Conservation (phyloP, 92 coral and sea anemone genomes). For the Virgularia gustaviana region DNA sequence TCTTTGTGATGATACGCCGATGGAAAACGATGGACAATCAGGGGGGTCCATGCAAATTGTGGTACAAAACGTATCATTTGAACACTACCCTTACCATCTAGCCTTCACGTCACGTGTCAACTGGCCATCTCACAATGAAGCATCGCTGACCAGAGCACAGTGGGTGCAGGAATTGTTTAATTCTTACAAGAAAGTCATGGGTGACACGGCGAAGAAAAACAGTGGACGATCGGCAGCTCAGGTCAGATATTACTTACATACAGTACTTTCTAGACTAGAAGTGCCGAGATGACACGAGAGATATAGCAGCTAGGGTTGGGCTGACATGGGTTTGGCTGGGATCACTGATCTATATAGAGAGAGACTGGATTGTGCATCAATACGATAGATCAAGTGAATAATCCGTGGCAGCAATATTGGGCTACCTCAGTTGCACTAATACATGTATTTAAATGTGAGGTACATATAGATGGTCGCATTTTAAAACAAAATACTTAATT, state of each 20-base stretch:
- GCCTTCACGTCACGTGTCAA: constrained; percentile 88
- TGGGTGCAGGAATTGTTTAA: constrained; percentile 87
- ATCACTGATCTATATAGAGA: neutral
- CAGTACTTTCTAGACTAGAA: neutral
- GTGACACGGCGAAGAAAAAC: constrained; percentile 15
- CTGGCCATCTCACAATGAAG: constrained; percentile 96
- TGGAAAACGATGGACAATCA: constrained; percentile 28
- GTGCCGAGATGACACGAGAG: too few species aligned
- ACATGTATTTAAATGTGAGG: too few species aligned
- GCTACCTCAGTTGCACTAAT: too few species aligned
- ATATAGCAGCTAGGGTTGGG: neutral
- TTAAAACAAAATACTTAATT: too few species aligned
- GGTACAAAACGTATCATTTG: constrained; percentile 76
- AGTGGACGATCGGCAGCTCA: too few species aligned
- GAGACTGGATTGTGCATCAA: too few species aligned
- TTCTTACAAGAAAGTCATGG: constrained; percentile 71
- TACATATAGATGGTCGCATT: too few species aligned
- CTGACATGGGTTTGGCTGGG: neutral
- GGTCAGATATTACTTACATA: neutral
- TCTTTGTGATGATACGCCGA: constrained; percentile 76
- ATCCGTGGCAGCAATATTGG: too few species aligned
- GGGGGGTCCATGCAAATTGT: constrained; percentile 96
- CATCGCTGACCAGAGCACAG: constrained; percentile 82
- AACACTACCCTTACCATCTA: constrained; percentile 87
- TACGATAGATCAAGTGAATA: too few species aligned